Base-by-base conservation (phyloP, 2,797 vertebrate genomes). In the Lagorchestes hirsutus region DNA sequence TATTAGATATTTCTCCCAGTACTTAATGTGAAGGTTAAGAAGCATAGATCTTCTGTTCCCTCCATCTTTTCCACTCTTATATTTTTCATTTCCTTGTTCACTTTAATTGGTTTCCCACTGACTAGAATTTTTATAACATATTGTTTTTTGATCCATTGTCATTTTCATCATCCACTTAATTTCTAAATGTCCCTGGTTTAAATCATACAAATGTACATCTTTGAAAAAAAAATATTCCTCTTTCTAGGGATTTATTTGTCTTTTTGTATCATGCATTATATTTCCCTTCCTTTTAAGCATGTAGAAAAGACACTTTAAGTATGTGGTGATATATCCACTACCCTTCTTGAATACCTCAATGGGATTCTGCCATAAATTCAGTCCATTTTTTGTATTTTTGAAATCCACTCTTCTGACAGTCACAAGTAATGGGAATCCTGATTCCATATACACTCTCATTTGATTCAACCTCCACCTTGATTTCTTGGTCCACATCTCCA, bases 251-350 rank as follows among this genome's bases (percentile, higher is more conserved):
- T 5, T 74, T 52, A 40, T 0, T 59, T 67, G 18, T 93, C 28
- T 57, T 50, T 24, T 31, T 92, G 11, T 91, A 54, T 91, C 46
- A 91, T 46, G 0, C 14, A 92, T 29, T 91, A 27, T 92, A 24
- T 13, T 82, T 95, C 92, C 29, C 24, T 92, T 94, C 58, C 40
- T 87, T 92, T 57, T 90, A 55, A 67, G 50, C 56, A 16, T 87
- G 55, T 90, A 46, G 90, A 90, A 56, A 22, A 29, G 40, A 90
- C 59, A 67, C 6, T 24, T 82, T 24, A 46, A 82, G 28, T 82
- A 46, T 82, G 40, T 40, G 34, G 40, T 82, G 40, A 82, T 46
- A 46, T 82, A 82, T 27, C 74, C 22, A 24, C 74, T 82, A 46
- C 22, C 22, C 8, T 82, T 10, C 22, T 22, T 46, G 40, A 58